These are phyloP conservation scores for Danio choprae DNA, from an alignment of 2,797 vertebrate species.

Conservation along the genomic window DNA sequence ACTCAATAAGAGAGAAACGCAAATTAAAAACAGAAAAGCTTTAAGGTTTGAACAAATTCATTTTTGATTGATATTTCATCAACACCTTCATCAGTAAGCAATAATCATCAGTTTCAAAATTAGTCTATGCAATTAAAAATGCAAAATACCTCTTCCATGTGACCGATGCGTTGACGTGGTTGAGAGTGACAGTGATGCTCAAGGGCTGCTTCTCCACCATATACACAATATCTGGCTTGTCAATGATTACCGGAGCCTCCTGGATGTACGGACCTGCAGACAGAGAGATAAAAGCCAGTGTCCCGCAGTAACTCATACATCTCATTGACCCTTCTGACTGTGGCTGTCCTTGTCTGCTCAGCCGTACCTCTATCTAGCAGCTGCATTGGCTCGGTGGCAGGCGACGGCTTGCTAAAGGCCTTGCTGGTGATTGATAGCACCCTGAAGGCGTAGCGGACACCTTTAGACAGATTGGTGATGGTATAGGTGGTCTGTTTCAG, in stretches of 20 bases:
- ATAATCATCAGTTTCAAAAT: conserved; percentile 2
- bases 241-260: conserved; percentile 87
- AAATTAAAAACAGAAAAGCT: no score
- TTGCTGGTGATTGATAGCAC: conserved; percentile 91
- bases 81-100: neutral
- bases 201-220: conserved; percentile 92
- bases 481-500: conserved; percentile 85
- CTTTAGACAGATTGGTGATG: conserved; percentile 86
- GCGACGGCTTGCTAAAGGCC: conserved; percentile 93
- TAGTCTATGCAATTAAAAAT: neutral
- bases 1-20: no score
- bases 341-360: conserved; percentile 21
- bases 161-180: conserved; percentile 89
- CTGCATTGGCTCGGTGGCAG: conserved; percentile 84
- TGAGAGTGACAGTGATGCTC: conserved; percentile 88
- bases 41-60: no score
- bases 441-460: conserved; percentile 88
- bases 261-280: conserved; percentile 86
- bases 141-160: conserved; percentile 88
- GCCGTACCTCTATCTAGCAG: conserved; percentile 86
- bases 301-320: conserved; percentile 35
- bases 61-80: neutral
- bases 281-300: conserved; percentile 37
- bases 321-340: conserved; percentile 28
- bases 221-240: conserved; percentile 91